A percentile compares a stretch with the other conserved stretches of the same genome.
Conservation (phyloP, 2,888 invertebrate genomes). For the Xylocampa areola region DNA sequence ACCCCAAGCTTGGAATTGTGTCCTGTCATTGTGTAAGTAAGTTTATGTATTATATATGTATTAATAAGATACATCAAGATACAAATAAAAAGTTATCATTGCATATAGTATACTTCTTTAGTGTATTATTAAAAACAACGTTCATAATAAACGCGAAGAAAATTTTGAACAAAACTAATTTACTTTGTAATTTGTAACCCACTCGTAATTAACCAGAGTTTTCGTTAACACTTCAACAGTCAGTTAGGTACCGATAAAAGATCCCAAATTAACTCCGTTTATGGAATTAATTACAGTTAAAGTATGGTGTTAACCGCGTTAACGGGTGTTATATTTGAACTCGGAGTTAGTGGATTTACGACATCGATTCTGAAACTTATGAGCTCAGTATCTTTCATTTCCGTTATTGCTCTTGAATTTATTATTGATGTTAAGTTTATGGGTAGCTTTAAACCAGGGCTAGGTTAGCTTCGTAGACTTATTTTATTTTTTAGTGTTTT, state of each 20-base stretch:
- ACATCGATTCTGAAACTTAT: conserved; percentile 50
- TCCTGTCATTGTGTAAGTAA: too few species aligned
- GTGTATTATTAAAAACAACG: too few species aligned
- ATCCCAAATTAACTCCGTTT: conserved; percentile 30
- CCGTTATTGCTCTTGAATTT: conserved; percentile 17
- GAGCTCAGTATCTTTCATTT: conserved; percentile 27
- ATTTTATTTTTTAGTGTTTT: too few species aligned
- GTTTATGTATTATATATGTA: too few species aligned
- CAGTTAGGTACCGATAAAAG: conserved; percentile 12
- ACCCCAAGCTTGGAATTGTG: too few species aligned
- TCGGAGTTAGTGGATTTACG: conserved; percentile 59
- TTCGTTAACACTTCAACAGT: conserved; percentile 20
- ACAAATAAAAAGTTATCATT: too few species aligned
- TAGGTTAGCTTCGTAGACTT: too few species aligned
- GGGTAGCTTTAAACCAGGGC: conserved; percentile 7
- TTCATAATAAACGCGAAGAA: too few species aligned
- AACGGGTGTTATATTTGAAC: conserved; percentile 60
- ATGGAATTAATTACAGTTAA: conserved; percentile 46
- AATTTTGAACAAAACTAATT: neutral
- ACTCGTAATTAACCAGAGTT: neutral
- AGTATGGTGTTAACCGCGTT: conserved; percentile 28
- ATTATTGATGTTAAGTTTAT: conserved; percentile 14
- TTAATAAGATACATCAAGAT: too few species aligned
- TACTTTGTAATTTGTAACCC: neutral
- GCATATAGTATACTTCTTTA: too few species aligned